A percentile compares a stretch with the other conserved stretches of the same genome.
phyloP scores from a whole-genome alignment of 2,888 invertebrate species.

The Parelbella ahira region DNA sequence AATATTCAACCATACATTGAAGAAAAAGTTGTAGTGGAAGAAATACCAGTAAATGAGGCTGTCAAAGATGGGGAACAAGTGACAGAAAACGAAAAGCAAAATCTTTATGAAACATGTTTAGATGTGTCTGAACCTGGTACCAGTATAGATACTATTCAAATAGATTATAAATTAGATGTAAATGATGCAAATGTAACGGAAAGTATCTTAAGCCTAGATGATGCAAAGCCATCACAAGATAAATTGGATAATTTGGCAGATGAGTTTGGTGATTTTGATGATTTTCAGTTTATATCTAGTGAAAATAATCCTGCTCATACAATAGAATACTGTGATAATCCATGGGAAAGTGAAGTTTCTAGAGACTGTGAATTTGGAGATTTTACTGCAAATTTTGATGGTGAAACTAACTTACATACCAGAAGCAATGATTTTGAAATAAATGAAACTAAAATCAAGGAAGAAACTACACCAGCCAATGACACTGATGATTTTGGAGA shows the following conservation, averaged over 20 bases:
- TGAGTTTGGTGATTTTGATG: constrained; percentile 74
- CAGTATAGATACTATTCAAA: no score
- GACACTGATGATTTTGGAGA: constrained; percentile 79
- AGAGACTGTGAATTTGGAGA: constrained; percentile 50
- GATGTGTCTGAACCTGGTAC: no score
- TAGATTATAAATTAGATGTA: no score
- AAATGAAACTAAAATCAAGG: constrained; percentile 8
- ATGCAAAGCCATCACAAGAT: no score
- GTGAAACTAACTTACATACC: constrained; percentile 24
- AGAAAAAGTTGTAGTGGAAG: not conserved
- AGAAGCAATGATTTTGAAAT: constrained; percentile 28
- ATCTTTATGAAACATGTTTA: no score
- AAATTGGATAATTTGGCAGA: constrained; percentile 33
- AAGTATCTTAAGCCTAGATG: no score
- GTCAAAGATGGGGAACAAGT: no score
- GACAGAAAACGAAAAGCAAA: no score
- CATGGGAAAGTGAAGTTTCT: constrained; percentile 52
- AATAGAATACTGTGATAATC: constrained; percentile 50
- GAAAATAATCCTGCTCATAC: constrained; percentile 6
- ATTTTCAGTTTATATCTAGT: constrained; percentile 61
- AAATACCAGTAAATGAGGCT: constrained; percentile 11
- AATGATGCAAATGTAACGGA: constrained; percentile 23
- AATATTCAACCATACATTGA: not conserved
- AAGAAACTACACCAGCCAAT: constrained; percentile 2
- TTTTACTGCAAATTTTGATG: constrained; percentile 63